Evolutionary conservation across 2,797 vertebrate genomes (phyloP).

Genomic region (Macropodus opercularis): DNA sequence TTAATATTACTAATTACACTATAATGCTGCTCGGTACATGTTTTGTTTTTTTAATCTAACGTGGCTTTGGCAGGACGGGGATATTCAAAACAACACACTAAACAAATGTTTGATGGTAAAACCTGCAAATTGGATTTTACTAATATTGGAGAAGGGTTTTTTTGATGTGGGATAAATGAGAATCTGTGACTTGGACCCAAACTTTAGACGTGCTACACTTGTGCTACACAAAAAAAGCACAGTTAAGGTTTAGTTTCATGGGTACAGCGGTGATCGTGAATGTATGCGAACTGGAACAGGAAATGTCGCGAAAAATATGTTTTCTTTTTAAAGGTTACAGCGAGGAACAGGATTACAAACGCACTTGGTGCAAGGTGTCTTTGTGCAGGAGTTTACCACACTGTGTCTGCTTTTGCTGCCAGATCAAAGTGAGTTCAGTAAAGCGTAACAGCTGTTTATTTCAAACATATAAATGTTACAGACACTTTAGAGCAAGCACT

Average conservation of each 20-base stretch:
- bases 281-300: conserved; percentile 68
- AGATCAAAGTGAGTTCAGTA: conserved; percentile 43
- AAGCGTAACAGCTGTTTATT: conserved; percentile 44
- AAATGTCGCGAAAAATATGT: conserved; percentile 41
- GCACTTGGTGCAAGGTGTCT: conserved; percentile 36
- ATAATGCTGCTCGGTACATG: conserved; percentile 66
- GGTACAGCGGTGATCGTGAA: conserved; percentile 53
- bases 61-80: conserved; percentile 24
- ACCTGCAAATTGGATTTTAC: conserved; percentile 1
- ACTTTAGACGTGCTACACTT: conserved; percentile 15
- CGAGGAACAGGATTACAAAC: conserved; percentile 4
- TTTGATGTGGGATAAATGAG: background rate
- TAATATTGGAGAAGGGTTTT: conserved; percentile 9
- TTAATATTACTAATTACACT: conserved; percentile 56
- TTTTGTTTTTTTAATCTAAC: conserved; percentile 48
- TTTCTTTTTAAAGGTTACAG: conserved; percentile 24
- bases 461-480: conserved; percentile 61
- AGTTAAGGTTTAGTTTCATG: conserved; percentile 36
- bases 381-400: conserved; percentile 65
- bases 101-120: conserved; percentile 28
- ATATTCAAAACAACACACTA: conserved; percentile 22
- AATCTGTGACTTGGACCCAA: conserved; percentile 1
- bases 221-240: conserved; percentile 22
- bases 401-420: conserved; percentile 35
- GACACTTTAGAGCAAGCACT: conserved; percentile 77